Conservation (phyloP, 2,797 vertebrate species). For the Potorous gilbertii region DNA sequence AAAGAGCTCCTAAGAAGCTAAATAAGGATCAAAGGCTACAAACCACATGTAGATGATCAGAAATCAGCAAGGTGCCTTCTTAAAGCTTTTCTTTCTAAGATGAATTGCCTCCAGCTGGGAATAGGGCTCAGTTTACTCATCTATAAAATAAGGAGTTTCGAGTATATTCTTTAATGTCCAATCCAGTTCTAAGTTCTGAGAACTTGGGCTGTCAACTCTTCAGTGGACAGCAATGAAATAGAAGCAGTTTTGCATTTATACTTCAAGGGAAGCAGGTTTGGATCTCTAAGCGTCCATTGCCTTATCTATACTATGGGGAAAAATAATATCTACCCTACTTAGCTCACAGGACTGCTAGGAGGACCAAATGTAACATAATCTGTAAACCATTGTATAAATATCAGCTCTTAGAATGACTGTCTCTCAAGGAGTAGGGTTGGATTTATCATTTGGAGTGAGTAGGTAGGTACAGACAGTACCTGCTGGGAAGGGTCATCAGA, state of each 20-base stretch:
- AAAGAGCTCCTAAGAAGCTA: background rate
- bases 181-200: background rate
- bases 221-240: background rate
- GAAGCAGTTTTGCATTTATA: background rate
- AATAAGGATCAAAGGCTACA: background rate
- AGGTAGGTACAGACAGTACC: background rate
- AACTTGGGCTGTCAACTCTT: background rate
- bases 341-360: background rate
- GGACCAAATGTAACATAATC: background rate
- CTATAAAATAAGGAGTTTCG: background rate
- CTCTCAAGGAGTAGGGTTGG: background rate
- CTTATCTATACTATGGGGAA: background rate
- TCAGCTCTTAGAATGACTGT: background rate
- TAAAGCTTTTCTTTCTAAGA: background rate
- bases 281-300: background rate
- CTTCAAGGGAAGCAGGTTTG: background rate
- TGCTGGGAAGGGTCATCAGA: background rate
- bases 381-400: background rate
- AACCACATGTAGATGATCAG: background rate
- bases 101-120: background rate
- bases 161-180: background rate
- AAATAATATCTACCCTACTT: background rate
- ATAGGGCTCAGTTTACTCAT: background rate
- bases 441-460: background rate
- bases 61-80: background rate